These are phyloP conservation scores for Anoura caudifer DNA, from an alignment of 2,113 vertebrate genomes.

Conservation along the genomic window DNA sequence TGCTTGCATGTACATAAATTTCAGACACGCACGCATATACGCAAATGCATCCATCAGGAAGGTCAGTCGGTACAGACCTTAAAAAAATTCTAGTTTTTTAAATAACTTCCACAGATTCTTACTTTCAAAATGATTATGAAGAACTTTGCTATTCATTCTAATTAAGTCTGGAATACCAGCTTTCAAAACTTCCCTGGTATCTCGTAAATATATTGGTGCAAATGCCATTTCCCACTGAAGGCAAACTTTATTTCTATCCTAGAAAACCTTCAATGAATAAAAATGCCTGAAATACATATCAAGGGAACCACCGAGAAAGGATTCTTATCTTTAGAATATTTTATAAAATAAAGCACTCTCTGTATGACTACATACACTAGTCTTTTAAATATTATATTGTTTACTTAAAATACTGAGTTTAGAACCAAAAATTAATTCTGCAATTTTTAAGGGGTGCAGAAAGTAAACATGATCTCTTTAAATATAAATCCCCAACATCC, in stretches of 20 bases:
- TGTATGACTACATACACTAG: background rate
- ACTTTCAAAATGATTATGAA: slow-evolving; percentile 61
- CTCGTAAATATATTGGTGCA: slow-evolving; percentile 71
- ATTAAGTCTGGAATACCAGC: slow-evolving; percentile 41
- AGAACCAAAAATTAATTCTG: slow-evolving; percentile 67
- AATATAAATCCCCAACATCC: slow-evolving; percentile 31
- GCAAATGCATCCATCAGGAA: slow-evolving; percentile 33
- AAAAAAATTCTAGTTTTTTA: background rate
- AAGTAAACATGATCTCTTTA: slow-evolving; percentile 58
- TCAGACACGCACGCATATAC: background rate
- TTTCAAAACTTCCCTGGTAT: slow-evolving; percentile 66
- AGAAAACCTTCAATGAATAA: slow-evolving; percentile 57
- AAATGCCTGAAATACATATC: slow-evolving; percentile 27
- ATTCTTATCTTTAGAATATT: slow-evolving; percentile 30
- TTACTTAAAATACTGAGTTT: slow-evolving; percentile 59
- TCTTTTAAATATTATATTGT: slow-evolving; percentile 53
- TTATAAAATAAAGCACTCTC: slow-evolving; percentile 57
- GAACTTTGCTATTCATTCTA: slow-evolving; percentile 68
- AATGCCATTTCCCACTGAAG: slow-evolving; percentile 60
- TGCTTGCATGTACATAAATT: slow-evolving; percentile 46
- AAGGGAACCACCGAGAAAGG: background rate
- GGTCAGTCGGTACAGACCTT: slow-evolving; percentile 44
- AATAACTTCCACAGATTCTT: slow-evolving; percentile 34
- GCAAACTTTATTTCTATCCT: slow-evolving; percentile 80
- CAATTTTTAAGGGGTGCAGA: slow-evolving; percentile 56